phyloP scores from a whole-genome alignment of 2,113 vertebrate species.

The Balaeniceps rex region DNA sequence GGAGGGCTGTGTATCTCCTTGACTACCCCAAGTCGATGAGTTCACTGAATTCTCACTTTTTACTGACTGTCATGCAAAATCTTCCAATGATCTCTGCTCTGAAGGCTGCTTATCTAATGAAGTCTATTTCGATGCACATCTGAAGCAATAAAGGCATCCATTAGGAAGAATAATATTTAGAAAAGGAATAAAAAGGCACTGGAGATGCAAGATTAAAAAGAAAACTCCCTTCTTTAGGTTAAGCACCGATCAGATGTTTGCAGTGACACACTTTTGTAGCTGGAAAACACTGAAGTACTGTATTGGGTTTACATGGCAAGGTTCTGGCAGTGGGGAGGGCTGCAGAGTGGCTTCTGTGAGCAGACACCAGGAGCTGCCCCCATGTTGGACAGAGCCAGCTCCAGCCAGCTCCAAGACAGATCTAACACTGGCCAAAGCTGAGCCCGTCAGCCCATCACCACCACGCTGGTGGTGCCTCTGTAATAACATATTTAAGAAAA shows the following conservation, averaged over 20 bases:
- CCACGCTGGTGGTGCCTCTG: not conserved
- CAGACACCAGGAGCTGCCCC: not conserved
- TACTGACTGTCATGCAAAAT: not conserved
- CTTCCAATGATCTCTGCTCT: not conserved
- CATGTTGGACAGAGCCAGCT: not conserved
- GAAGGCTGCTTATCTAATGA: not conserved
- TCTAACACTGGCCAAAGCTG: not conserved
- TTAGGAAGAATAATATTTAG: not conserved
- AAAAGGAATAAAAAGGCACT: not conserved
- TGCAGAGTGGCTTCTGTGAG: not conserved
- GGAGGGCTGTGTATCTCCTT: not conserved
- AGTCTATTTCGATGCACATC: not conserved
- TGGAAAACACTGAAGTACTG: not conserved
- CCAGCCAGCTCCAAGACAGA: not conserved
- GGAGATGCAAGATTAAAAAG: not conserved
- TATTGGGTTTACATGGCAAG: not conserved
- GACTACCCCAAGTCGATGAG: fast-evolving
- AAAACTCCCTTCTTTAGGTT: not conserved
- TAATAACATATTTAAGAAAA: not conserved
- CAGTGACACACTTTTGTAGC: not conserved
- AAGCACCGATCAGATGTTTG: not conserved
- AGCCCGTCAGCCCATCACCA: not conserved
- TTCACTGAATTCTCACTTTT: not conserved
- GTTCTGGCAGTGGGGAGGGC: not conserved
- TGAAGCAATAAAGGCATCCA: not conserved